These are phyloP conservation scores for Chloropsis cyanopogon DNA, from an alignment of 2,113 vertebrate genomes.

Conservation along the genomic window DNA sequence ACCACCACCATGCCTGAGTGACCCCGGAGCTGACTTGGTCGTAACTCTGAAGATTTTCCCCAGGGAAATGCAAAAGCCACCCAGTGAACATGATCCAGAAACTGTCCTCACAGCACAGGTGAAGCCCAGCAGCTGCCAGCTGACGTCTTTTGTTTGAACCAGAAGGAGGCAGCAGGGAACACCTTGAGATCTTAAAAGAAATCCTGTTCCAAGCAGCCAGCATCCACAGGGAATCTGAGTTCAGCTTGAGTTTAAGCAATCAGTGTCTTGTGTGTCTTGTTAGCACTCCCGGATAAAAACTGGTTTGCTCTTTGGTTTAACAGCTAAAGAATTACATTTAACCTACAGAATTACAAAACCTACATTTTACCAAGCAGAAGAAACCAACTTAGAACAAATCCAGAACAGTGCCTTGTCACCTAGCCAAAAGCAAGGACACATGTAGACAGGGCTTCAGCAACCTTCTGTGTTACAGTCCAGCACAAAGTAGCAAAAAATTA, in stretches of 20 bases:
- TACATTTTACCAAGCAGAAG: neutral
- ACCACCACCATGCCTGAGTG: neutral
- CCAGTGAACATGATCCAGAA: neutral
- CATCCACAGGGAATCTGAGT: neutral
- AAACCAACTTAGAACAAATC: neutral
- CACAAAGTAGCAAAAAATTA: neutral
- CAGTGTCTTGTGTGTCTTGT: neutral
- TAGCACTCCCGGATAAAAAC: neutral
- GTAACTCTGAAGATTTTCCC: neutral
- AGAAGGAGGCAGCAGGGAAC: neutral
- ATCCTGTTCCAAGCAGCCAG: neutral
- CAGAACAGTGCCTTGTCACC: neutral
- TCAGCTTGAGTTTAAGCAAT: neutral
- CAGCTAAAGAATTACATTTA: neutral
- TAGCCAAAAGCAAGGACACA: neutral
- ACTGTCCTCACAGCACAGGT: neutral
- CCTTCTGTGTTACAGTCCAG: neutral
- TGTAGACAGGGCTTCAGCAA: neutral
- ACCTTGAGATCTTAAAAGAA: neutral
- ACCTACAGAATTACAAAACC: neutral
- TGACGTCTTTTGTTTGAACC: neutral
- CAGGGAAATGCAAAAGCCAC: neutral
- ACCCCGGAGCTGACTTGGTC: rapidly evolving
- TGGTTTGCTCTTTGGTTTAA: neutral
- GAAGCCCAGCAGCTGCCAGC: neutral